Percentiles rank a stretch among this genome's conserved stretches.
Conservation (phyloP, 2,113 vertebrate genomes). For the Dicerorhinus sumatrensis region DNA sequence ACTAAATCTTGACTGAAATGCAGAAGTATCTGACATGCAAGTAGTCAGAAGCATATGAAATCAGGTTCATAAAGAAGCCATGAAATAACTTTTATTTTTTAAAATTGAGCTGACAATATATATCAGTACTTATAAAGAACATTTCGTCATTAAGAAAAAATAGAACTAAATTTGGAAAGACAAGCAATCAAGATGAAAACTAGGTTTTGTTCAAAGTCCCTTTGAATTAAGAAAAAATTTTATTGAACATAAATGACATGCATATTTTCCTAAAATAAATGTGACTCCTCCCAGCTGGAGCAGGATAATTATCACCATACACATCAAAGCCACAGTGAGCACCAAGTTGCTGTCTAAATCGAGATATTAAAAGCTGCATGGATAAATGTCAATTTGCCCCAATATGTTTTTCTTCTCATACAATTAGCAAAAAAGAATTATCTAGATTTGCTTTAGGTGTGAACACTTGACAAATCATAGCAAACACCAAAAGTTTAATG, state of each 20-base stretch:
- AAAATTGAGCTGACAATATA: conserved; percentile 28
- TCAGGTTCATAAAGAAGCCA: conserved; percentile 22
- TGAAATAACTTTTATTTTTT: conserved; percentile 58
- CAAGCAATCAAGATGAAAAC: neutral
- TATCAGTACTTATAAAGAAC: neutral
- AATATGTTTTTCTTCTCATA: neutral
- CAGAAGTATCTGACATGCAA: neutral
- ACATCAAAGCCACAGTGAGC: neutral
- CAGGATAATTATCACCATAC: neutral
- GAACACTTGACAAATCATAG: neutral
- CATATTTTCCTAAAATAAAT: neutral
- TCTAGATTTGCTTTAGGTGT: neutral
- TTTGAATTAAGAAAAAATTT: neutral
- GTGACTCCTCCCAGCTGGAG: neutral
- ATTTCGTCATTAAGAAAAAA: conserved; percentile 43
- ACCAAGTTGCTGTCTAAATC: neutral
- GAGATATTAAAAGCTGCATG: neutral
- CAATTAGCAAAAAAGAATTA: neutral
- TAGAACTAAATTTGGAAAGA: conserved; percentile 27
- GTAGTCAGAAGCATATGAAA: neutral
- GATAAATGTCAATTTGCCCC: neutral
- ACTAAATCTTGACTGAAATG: neutral
- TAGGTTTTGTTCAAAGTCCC: neutral
- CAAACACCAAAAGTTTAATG: neutral
- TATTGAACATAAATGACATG: neutral